Conservation (phyloP, 2,888 invertebrate species). For the Sceliomorpha sp. region DNA sequence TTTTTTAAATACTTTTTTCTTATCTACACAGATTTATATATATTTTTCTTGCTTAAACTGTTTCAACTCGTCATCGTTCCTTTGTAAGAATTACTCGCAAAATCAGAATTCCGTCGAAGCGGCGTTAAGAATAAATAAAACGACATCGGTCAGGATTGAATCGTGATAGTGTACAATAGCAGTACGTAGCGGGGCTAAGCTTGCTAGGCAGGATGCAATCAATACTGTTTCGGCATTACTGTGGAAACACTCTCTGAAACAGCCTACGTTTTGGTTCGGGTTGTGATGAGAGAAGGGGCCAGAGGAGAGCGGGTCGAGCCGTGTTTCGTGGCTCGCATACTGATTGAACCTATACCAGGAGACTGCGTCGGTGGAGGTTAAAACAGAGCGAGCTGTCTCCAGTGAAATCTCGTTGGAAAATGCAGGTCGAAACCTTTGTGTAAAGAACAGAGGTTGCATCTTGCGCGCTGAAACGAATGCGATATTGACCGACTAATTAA, state of each 20-base stretch:
- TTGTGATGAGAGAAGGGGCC: slow-evolving; percentile 47
- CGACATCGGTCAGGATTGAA: slow-evolving; percentile 26
- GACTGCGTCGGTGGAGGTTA: slow-evolving; percentile 63
- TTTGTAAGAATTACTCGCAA: slow-evolving; percentile 11
- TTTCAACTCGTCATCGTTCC: slow-evolving; percentile 2
- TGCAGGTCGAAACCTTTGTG: slow-evolving; percentile 46
- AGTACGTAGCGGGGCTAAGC: slow-evolving; percentile 68
- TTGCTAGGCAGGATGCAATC: slow-evolving; percentile 75
- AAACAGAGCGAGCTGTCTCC: slow-evolving; percentile 68
- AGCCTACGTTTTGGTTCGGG: slow-evolving; percentile 74
- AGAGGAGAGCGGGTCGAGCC: slow-evolving; percentile 53
- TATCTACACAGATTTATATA: no score
- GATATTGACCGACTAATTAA: slow-evolving; percentile 22
- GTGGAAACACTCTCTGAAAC: slow-evolving; percentile 78
- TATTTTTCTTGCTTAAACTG: no score
- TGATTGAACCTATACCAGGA: slow-evolving; percentile 72
- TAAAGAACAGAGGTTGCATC: slow-evolving; percentile 25
- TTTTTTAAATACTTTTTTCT: no score
- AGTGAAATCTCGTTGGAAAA: slow-evolving; percentile 65
- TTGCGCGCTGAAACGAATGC: slow-evolving; percentile 13
- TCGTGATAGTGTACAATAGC: slow-evolving; percentile 55
- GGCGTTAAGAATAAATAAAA: slow-evolving; percentile 16
- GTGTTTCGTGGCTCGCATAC: slow-evolving; percentile 79
- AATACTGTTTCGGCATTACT: slow-evolving; percentile 80
- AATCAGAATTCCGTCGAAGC: slow-evolving; percentile 29